phyloP scores from a whole-genome alignment of 2,797 vertebrate species.

The Sandelia bainsii region DNA sequence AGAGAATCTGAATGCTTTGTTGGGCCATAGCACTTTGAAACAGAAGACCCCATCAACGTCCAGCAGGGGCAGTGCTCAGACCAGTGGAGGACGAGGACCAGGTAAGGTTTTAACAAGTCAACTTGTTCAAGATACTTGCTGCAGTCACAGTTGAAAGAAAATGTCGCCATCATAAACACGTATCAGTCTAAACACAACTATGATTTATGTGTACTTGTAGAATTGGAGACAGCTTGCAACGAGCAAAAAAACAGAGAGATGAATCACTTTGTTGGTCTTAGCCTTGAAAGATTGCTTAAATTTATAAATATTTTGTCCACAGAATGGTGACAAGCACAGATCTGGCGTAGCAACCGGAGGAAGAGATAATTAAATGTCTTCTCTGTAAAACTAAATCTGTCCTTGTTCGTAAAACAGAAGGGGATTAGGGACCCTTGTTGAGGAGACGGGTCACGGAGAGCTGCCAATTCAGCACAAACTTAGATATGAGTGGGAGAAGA shows the following conservation, averaged over 20 bases:
- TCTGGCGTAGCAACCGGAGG: constrained; percentile 36
- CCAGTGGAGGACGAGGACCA: constrained; percentile 86
- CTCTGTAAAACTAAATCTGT: constrained; percentile 50
- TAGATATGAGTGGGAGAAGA: background rate
- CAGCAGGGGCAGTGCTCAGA: constrained; percentile 84
- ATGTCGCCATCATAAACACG: background rate
- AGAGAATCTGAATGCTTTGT: constrained; percentile 87
- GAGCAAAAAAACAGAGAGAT: constrained; percentile 28
- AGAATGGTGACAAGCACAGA: constrained; percentile 20
- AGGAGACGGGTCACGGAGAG: constrained; percentile 40
- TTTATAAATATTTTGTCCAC: constrained; percentile 41
- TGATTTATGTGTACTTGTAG: background rate
- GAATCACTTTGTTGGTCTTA: constrained; percentile 27
- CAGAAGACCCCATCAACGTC: constrained; percentile 80
- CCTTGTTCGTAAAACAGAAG: constrained; percentile 38
- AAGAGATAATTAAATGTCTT: constrained; percentile 61
- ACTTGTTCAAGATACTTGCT: background rate
- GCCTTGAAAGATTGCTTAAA: constrained; percentile 17
- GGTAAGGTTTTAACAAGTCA: constrained; percentile 75
- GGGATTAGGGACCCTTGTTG: constrained; percentile 36
- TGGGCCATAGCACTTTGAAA: constrained; percentile 82
- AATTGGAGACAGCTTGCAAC: background rate
- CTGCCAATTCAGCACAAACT: constrained; percentile 27
- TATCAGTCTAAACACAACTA: background rate
- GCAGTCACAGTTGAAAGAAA: background rate